Evolutionary conservation across 1,140 invertebrate species (phyloP), one percentile per base, ranked within the genome.

Genomic region (Rhagoletis zephyria): DNA sequence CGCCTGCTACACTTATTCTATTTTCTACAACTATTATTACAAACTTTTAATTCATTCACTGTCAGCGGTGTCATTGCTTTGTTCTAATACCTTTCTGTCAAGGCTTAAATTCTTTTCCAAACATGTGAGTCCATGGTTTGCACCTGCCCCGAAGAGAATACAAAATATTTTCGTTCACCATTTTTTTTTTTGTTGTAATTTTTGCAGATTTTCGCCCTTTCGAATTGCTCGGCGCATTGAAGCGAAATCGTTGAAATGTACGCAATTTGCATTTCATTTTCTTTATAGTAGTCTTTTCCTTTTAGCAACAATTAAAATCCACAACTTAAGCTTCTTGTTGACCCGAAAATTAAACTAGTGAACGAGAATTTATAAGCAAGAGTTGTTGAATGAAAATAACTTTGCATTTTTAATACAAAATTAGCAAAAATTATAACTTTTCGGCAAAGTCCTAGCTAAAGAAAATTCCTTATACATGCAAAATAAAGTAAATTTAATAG

Each of bases 321-420:
- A 64, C 63, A 64, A 64, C n/a, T 64, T 64, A 64, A 64, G 63
- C n/a, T 64, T 64, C 63, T 64, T 19, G 16, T 64, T 64, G 63
- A 64, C 63, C 63, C 30, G 63, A 30, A 30, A 64, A 64, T 64
- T 6, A 4, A 16, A 9, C 30, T 64, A 64, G 63, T 64, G 6
- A 64, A 64, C 30, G 30, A 30, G 30, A 30, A 30, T 30, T 30
- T 30, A 64, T 19, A 64, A 64, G 9, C 2, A 19, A 19, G 3
- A 19, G n/a, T 64, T 19, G 63, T 4, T 64, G 63, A 64, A 19
- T 19, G 63, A 19, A 7, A 19, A 19, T 19, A 6, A 64, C 63
- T 64, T 64, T 64, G n/a, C 63, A 64, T 64, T 64, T 64, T 19
- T 4, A 19, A 19, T 19, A 19, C 63, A 64, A 30, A 19, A 64